Percentiles rank a stretch among this genome's conserved stretches.
These are phyloP conservation scores for Xestia ashworthii DNA, from an alignment of 2,888 invertebrate genomes.

Conservation along the genomic window DNA sequence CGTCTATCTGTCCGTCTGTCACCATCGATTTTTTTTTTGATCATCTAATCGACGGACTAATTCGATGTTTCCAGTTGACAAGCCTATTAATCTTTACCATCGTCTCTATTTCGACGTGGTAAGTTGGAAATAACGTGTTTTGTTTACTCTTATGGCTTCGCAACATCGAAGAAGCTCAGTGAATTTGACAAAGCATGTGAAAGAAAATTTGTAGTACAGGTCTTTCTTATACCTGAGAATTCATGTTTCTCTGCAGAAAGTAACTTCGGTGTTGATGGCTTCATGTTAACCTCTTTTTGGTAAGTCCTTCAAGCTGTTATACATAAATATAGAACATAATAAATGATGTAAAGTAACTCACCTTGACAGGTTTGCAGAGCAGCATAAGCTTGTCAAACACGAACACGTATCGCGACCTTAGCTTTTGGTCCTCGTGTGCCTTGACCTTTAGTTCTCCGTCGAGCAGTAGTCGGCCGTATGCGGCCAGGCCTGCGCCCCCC, in stretches of 20 bases:
- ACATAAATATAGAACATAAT: neutral
- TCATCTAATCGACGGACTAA: too few species aligned
- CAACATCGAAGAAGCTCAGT: neutral
- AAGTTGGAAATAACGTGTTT: neutral
- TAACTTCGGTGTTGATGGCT: neutral
- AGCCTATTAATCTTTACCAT: too few species aligned
- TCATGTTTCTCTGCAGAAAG: neutral
- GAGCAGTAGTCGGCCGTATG: slow-evolving; percentile 97
- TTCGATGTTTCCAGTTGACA: too few species aligned
- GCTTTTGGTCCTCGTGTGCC: slow-evolving; percentile 96
- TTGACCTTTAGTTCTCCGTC: slow-evolving; percentile 98
- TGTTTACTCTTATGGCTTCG: too few species aligned
- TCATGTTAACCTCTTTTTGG: too few species aligned
- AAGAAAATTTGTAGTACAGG: neutral
- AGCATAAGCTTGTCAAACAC: slow-evolving; percentile 99
- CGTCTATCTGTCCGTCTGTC: too few species aligned
- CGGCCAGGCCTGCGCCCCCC: slow-evolving; percentile 95
- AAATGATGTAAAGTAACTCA: slow-evolving; percentile 69
- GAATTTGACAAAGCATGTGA: neutral
- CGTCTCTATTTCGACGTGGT: neutral
- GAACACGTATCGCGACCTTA: slow-evolving; percentile 97
- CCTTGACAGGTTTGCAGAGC: slow-evolving; percentile 96
- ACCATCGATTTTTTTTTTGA: too few species aligned
- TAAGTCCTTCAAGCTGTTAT: neutral
- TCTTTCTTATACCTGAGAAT: neutral